Evolutionary conservation across 2,888 invertebrate species (phyloP).

Genomic region (Tetramorium bicarinatum): DNA sequence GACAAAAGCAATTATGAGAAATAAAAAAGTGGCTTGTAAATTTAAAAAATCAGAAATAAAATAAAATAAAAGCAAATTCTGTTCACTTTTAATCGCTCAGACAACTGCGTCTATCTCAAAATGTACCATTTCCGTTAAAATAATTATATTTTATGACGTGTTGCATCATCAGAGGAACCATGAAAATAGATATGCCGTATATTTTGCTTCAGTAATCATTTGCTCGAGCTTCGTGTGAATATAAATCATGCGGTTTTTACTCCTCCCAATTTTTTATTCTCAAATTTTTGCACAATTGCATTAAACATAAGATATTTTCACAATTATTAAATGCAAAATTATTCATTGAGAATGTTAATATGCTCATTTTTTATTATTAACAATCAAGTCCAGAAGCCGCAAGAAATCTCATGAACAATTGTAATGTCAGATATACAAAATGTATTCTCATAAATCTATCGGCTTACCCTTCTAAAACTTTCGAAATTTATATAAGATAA

Average conservation of each 20-base stretch:
- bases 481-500: not conserved
- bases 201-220: not conserved
- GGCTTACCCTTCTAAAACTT: not conserved
- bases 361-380: not conserved
- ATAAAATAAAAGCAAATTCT: not conserved
- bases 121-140: not conserved
- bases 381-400: not conserved
- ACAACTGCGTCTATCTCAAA: not conserved
- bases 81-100: not conserved
- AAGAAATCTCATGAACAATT: not conserved
- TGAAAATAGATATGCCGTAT: slow-evolving; percentile 18
- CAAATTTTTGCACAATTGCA: slow-evolving; percentile 8
- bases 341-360: not conserved
- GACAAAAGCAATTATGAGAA: not conserved
- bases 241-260: not conserved
- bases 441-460: not conserved
- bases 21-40: too few species aligned
- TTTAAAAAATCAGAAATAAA: not conserved
- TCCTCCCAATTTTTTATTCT: not conserved
- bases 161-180: slow-evolving; percentile 2
- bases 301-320: not conserved
- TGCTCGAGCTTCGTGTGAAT: not conserved
- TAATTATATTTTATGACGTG: slow-evolving; percentile 5
- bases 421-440: not conserved
- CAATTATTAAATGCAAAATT: not conserved